Base-by-base conservation (phyloP, 2,113 vertebrate species). In the Calidris pugnax region DNA sequence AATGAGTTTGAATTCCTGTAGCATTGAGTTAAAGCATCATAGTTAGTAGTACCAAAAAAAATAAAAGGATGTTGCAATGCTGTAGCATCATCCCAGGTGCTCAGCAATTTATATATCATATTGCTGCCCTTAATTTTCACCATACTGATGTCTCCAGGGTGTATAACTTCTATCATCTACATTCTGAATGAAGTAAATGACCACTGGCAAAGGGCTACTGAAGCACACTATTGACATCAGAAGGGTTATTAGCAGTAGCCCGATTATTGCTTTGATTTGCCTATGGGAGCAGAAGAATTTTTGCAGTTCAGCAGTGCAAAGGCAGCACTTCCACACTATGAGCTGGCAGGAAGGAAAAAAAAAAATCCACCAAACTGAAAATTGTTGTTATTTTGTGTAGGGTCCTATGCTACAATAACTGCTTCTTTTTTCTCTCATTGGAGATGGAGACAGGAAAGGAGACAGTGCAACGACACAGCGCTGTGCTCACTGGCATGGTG, bases 401-500 rank as follows among this genome's bases (percentile, higher is more conserved):
- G 21, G 10, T 33, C 9, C 21, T 62, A 7, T 71, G 12, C 15
- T 24, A 55, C 22, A 53, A 12, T 26, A 69, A 50, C 27, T 74
- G 21, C 24, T 59, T 78, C 15, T 53, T 55, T 55, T 41, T 18
- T 20, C 67, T 66, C 51, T 82, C 60, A 13, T 4, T 41, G 7
- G 32, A 43, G 22, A 17, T 55, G 22, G 48, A 39, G 7, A 59
- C n/a, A 50, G 23, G 6, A 22, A 24, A 27, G 13, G 15, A 79
- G 28, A 33, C 20, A n/a, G n/a, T 60, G 43, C 37, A 84, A 57
- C 27, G 18, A 74, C 17, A 78, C 22, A 41, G 4, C 10, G 23
- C 20, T 0, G 0, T 14, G n/a, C 16, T 75, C 67, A 26, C 33
- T 51, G 51, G 27, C 0, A 1, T 20, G 7, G 27, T 62, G 24